Conservation (phyloP, 2,113 vertebrate species). For the Turdus rufiventris region DNA sequence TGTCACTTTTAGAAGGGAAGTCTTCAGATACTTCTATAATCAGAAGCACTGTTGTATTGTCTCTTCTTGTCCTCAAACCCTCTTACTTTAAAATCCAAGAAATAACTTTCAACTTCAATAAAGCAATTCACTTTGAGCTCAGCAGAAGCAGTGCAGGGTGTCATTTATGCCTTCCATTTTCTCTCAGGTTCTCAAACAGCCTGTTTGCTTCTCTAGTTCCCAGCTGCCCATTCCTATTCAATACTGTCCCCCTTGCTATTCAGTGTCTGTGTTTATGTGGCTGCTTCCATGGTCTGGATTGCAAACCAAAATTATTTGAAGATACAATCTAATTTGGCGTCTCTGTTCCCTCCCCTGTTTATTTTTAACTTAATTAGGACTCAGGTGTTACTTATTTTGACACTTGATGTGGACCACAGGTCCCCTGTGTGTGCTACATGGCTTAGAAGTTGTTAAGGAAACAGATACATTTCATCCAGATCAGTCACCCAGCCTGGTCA, state of each 20-base stretch:
- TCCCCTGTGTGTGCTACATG: neutral
- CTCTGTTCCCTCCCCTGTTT: fast-evolving
- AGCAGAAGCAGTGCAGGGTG: neutral
- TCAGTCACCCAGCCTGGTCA: neutral
- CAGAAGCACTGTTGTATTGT: neutral
- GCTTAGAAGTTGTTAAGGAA: neutral
- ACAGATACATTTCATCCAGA: neutral
- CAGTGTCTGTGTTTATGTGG: neutral
- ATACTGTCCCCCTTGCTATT: fast-evolving
- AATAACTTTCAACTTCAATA: neutral
- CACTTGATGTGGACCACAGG: no score
- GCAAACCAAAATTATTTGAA: neutral
- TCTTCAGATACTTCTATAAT: neutral
- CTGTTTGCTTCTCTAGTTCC: neutral
- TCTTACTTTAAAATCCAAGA: neutral
- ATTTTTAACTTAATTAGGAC: neutral
- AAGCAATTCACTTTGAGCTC: neutral
- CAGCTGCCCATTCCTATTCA: neutral
- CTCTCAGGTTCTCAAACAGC: neutral
- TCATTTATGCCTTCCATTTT: neutral
- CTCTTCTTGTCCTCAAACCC: neutral
- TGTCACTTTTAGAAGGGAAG: neutral
- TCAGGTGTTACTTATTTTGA: neutral
- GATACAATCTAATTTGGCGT: neutral
- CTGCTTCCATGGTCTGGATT: neutral